phyloP scores from a whole-genome alignment of 1,140 invertebrate species.

The Teleopsis dalmanni region DNA sequence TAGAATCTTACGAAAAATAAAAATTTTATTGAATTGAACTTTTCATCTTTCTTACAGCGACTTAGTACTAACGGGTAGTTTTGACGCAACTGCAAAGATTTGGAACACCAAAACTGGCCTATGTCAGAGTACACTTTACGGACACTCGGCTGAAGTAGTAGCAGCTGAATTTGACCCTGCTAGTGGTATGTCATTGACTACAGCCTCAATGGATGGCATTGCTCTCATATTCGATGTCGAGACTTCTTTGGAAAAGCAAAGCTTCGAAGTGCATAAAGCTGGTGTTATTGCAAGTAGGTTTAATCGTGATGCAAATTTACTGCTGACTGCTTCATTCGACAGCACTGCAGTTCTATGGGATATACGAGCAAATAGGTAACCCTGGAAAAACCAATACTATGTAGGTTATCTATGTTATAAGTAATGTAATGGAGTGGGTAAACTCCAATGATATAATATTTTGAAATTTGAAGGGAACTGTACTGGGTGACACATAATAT shows the following conservation, averaged over 20 bases:
- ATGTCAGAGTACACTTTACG: slow-evolving; percentile 60
- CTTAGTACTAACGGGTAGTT: slow-evolving; percentile 68
- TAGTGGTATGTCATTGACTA: slow-evolving; percentile 54
- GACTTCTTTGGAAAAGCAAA: slow-evolving; percentile 55
- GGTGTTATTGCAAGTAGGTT: slow-evolving; percentile 69
- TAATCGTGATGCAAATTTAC: slow-evolving; percentile 57
- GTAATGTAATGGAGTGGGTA: no score
- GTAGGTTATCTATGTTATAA: no score
- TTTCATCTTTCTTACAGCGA: slow-evolving; percentile 48
- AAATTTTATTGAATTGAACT: not conserved
- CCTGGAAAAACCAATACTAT: not conserved
- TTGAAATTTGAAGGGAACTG: no score
- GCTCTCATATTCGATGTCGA: slow-evolving; percentile 63
- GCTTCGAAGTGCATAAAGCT: slow-evolving; percentile 58
- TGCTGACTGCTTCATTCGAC: slow-evolving; percentile 75
- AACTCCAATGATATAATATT: no score
- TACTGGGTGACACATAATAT: not conserved
- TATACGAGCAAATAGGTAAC: slow-evolving; percentile 58
- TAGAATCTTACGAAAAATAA: not conserved
- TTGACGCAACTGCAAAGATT: slow-evolving; percentile 69
- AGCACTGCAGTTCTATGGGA: slow-evolving; percentile 69
- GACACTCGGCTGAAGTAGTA: slow-evolving; percentile 67
- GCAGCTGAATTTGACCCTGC: slow-evolving; percentile 58
- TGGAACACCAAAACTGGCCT: slow-evolving; percentile 58
- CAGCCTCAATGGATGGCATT: slow-evolving; percentile 68